Evolutionary conservation across 2,888 invertebrate genomes (phyloP).

Genomic region (Himalopsyche tibetana): DNA sequence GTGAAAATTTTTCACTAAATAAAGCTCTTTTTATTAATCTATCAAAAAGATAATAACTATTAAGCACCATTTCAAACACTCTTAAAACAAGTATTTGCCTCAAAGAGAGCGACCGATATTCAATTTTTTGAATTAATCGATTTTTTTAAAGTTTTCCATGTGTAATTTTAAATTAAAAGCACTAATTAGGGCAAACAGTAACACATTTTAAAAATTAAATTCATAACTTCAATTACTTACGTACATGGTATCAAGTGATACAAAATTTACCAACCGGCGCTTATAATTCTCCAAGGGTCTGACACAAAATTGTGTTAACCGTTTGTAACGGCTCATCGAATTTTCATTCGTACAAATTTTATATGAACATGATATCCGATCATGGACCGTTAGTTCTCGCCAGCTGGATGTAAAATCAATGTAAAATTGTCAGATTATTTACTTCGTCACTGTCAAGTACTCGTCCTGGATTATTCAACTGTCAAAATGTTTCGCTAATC

Average conservation of each 20-base stretch:
- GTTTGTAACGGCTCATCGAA: neutral
- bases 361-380: constrained; percentile 10
- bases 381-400: constrained; percentile 4
- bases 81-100: no score
- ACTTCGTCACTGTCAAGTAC: neutral
- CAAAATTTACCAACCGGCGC: neutral
- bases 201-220: neutral
- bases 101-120: no score
- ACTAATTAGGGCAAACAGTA: no score
- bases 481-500: neutral
- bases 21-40: no score
- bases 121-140: no score
- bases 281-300: constrained; percentile 1
- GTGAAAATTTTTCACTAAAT: no score
- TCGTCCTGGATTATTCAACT: neutral
- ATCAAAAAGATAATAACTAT: no score
- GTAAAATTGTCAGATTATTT: constrained; percentile 11
- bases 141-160: no score
- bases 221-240: neutral
- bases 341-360: constrained; percentile 13
- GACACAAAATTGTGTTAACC: constrained; percentile 19
- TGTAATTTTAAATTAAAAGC: no score
- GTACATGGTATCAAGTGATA: neutral
- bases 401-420: neutral
- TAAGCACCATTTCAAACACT: no score